Conservation (phyloP, 1,140 invertebrate species). For the Drosophila pruinosa region DNA sequence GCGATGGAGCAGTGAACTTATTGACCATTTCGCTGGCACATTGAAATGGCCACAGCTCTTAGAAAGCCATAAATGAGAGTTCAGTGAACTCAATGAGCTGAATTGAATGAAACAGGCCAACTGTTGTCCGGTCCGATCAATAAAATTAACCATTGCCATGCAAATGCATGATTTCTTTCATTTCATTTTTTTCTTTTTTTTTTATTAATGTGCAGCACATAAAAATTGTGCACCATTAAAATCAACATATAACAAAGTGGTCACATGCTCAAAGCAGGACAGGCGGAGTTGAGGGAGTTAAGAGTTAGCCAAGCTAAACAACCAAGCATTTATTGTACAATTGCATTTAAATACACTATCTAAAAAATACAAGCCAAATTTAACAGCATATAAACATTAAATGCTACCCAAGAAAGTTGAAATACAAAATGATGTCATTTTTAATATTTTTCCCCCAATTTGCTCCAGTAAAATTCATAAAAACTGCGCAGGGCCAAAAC, state of each 20-base stretch:
- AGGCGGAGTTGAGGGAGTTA: neutral
- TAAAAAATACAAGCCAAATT: neutral
- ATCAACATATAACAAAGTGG: neutral
- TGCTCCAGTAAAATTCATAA: constrained; percentile 59
- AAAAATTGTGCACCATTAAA: constrained; percentile 45
- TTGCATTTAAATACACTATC: neutral
- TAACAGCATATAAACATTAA: constrained; percentile 5
- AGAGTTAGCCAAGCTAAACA: constrained; percentile 33
- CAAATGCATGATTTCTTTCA: constrained; percentile 32
- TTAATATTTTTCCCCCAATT: constrained; percentile 42
- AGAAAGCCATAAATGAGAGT: constrained; percentile 47
- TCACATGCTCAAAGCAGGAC: too few relatives aligned
- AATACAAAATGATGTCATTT: constrained; percentile 62
- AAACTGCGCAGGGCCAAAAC: constrained; percentile 65
- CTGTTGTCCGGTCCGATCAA: constrained; percentile 20
- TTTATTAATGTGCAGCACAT: constrained; percentile 57
- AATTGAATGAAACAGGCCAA: neutral
- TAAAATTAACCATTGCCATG: constrained; percentile 63
- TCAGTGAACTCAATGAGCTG: constrained; percentile 35
- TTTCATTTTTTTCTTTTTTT: constrained; percentile 10
- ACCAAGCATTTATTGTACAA: neutral
- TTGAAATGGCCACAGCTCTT: constrained; percentile 42
- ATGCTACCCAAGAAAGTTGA: neutral
- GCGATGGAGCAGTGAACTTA: constrained; percentile 2
- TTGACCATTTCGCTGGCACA: neutral